Conservation (phyloP, 2,888 invertebrate genomes). For the Cantharis rufa region DNA sequence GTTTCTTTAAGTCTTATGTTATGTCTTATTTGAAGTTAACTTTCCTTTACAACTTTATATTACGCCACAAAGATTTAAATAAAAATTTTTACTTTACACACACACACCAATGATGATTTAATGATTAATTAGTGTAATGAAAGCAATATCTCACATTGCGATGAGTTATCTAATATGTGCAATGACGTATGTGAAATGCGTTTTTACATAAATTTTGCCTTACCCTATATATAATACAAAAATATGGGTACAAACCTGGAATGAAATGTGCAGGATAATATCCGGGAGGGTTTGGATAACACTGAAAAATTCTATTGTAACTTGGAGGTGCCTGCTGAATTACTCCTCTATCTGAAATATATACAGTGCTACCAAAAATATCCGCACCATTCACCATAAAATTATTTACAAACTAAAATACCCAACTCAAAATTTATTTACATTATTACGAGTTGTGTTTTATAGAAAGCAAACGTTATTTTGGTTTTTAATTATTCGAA, state of each 20-base stretch:
- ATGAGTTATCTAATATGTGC: background rate
- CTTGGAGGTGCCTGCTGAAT: slow-evolving; percentile 63
- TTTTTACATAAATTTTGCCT: background rate
- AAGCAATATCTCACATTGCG: background rate
- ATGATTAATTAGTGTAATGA: background rate
- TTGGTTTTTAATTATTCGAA: background rate
- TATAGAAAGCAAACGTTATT: background rate
- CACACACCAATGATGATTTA: background rate
- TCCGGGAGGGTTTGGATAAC: slow-evolving; percentile 56
- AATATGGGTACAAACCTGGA: slow-evolving; percentile 43
- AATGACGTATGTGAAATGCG: background rate
- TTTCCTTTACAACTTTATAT: background rate
- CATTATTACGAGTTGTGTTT: background rate
- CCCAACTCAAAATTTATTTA: background rate
- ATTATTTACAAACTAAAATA: background rate
- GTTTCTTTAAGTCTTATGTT: background rate
- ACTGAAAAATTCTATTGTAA: slow-evolving; percentile 66
- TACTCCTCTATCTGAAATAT: slow-evolving; percentile 66
- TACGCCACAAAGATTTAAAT: no score
- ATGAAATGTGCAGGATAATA: slow-evolving; percentile 51
- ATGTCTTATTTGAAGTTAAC: background rate
- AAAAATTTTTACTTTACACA: background rate
- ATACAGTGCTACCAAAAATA: slow-evolving; percentile 35
- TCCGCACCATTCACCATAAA: slow-evolving; percentile 6
- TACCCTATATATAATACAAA: background rate